Base-by-base conservation (phyloP, 2,113 vertebrate species). In the Baryphthengus martii region DNA sequence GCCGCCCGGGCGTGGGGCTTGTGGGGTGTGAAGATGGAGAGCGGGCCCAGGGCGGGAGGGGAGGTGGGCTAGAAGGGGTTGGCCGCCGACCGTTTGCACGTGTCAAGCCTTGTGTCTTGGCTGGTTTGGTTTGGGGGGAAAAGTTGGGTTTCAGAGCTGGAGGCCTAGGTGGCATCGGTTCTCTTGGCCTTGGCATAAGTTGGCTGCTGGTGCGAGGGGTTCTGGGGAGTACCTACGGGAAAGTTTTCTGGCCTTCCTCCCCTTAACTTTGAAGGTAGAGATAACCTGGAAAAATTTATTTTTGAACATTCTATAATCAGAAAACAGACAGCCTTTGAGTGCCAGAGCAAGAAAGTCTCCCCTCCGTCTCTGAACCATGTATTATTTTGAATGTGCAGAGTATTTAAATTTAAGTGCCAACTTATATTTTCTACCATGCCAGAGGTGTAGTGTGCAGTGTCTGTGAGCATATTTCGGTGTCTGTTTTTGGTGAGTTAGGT, bases 11-110 rank as follows among this genome's bases (percentile, higher is more conserved):
- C 0, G 3, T 21, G 49, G 33, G 63, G 23, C 49, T 49, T 7
- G 26, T 5, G 50, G 44, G 65, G 44, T 0, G 21, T 0, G 0
- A 16, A 73, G 31, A 5, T 39, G 61, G 37, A 1, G 6, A 0
- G 2, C n/a, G 66, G 29, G 59, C n/a, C 14, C 61, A 1, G 62
- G 3, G 13, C 31, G 7, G 29, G 23, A 18, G n/a, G 31, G 62
- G 2, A 35, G 37, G 17, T 4, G 31, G 59, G n/a, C 31, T 66
- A n/a, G 31, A 21, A 15, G 5, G 11, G 19, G n/a, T 3, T 33
- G 13, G 25, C 40, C 1, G 2, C 40, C 1, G 2, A 2, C 2
- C 14, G 18, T 35, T 25, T 55, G 66, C 1, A 0, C 52, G 39
- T 3, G 12, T 17, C 2, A 3, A n/a, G 31, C 62, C 28, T 82